A percentile compares a stretch with the other conserved stretches of the same genome.
Evolutionary conservation across 2,113 vertebrate genomes (phyloP).

Genomic region (Poeciliopsis occidentalis): DNA sequence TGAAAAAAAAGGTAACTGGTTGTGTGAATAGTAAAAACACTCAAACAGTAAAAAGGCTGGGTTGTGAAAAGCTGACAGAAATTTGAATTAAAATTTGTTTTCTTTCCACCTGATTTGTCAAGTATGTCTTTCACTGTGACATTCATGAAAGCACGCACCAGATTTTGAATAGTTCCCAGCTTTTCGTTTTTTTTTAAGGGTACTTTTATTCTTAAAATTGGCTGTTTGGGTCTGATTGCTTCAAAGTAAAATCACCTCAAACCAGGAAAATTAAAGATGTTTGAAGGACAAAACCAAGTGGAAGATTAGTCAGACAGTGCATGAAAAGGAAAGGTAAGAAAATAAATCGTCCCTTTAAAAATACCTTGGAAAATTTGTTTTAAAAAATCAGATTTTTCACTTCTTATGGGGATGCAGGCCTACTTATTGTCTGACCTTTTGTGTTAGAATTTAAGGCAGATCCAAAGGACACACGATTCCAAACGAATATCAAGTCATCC

Average conservation of each 20-base stretch:
- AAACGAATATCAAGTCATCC: constrained; percentile 64
- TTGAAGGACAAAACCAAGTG: constrained; percentile 20
- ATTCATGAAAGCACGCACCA: constrained; percentile 91
- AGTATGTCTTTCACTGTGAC: constrained; percentile 86
- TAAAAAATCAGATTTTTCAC: constrained; percentile 10
- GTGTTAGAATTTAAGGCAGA: constrained; percentile 49
- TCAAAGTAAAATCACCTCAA: constrained; percentile 5
- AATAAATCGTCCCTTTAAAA: not conserved
- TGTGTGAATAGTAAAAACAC: constrained; percentile 80
- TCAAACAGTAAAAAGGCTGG: constrained; percentile 77
- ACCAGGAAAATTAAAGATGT: constrained; percentile 4
- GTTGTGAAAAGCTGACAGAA: constrained; percentile 79
- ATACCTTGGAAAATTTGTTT: not conserved
- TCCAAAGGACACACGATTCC: constrained; percentile 55
- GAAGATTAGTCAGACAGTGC: not conserved
- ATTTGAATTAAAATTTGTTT: constrained; percentile 90
- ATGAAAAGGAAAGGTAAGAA: not conserved
- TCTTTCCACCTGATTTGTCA: constrained; percentile 88
- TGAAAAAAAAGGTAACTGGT: constrained; percentile 85
- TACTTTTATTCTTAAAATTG: constrained; percentile 68
- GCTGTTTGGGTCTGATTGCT: constrained; percentile 59
- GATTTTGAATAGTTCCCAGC: constrained; percentile 84
- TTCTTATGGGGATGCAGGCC: constrained; percentile 30
- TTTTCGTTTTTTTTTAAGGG: constrained; percentile 80
- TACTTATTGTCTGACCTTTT: constrained; percentile 50